Conservation (phyloP, 2,113 vertebrate species). For the Macaca nemestrina region DNA sequence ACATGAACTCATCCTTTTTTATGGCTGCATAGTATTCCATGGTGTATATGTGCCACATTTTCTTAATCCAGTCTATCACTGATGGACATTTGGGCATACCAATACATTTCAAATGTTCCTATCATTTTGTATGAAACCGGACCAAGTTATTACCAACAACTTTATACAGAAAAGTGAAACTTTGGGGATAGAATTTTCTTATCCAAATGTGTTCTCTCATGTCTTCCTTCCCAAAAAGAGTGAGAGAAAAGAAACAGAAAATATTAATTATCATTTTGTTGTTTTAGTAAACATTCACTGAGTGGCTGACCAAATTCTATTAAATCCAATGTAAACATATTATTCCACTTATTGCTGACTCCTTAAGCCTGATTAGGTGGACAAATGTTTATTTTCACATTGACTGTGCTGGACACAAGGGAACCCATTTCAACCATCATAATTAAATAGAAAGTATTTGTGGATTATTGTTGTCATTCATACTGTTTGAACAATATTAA, state of each 20-base stretch:
- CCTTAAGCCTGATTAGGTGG: not conserved
- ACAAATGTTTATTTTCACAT: not conserved
- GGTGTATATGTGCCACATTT: too few relatives aligned
- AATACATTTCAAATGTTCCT: not conserved
- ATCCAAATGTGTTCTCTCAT: not conserved
- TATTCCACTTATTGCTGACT: not conserved
- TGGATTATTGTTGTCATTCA: not conserved
- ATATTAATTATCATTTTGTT: not conserved
- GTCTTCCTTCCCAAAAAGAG: not conserved
- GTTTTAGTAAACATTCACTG: not conserved
- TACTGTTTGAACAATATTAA: not conserved
- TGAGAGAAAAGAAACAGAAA: not conserved
- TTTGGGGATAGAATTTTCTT: not conserved
- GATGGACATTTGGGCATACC: not conserved
- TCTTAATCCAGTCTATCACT: too few relatives aligned
- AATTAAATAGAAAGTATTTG: not conserved
- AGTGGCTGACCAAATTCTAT: not conserved
- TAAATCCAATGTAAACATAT: not conserved
- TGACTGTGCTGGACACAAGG: not conserved
- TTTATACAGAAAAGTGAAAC: not conserved
- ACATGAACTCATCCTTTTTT: too few relatives aligned
- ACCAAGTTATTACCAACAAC: not conserved
- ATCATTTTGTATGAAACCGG: not conserved
- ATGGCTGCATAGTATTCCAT: too few relatives aligned
- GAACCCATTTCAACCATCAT: not conserved